These are phyloP conservation scores for Lagenorhynchus albirostris DNA, from an alignment of 2,113 vertebrate species.

Conservation along the genomic window DNA sequence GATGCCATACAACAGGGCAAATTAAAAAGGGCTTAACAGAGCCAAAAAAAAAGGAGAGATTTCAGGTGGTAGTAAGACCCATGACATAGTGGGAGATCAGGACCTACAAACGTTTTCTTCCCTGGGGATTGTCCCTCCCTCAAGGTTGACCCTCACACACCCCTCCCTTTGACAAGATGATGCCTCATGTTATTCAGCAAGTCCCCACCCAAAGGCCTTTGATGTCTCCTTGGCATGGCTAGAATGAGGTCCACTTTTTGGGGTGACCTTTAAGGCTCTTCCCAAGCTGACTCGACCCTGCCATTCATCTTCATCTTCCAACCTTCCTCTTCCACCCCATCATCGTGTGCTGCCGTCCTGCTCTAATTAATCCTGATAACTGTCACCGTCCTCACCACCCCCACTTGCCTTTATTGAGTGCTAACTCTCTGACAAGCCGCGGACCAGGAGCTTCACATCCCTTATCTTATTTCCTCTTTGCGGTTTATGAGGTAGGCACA, in stretches of 20 bases:
- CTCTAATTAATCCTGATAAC: background rate
- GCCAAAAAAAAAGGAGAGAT: background rate
- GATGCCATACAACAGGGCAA: background rate
- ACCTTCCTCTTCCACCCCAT: background rate
- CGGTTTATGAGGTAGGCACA: background rate
- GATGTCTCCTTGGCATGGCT: background rate
- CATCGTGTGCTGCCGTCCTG: background rate
- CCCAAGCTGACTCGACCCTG: background rate
- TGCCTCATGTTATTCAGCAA: background rate
- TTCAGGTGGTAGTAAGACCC: background rate
- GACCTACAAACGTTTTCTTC: background rate
- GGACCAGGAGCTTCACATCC: background rate
- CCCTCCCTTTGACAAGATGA: background rate
- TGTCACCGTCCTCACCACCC: accelerated
- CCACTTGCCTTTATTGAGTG: background rate
- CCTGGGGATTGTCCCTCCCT: no score
- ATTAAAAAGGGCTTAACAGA: background rate
- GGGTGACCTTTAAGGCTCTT: background rate
- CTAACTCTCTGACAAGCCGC: background rate
- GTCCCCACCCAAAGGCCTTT: background rate
- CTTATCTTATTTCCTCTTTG: background rate
- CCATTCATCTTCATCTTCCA: background rate
- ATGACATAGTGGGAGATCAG: background rate
- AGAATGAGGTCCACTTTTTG: background rate
- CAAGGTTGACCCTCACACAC: accelerated